These are phyloP conservation scores for Drosophila lacertosa DNA, from an alignment of 1,140 invertebrate species.

Conservation along the genomic window DNA sequence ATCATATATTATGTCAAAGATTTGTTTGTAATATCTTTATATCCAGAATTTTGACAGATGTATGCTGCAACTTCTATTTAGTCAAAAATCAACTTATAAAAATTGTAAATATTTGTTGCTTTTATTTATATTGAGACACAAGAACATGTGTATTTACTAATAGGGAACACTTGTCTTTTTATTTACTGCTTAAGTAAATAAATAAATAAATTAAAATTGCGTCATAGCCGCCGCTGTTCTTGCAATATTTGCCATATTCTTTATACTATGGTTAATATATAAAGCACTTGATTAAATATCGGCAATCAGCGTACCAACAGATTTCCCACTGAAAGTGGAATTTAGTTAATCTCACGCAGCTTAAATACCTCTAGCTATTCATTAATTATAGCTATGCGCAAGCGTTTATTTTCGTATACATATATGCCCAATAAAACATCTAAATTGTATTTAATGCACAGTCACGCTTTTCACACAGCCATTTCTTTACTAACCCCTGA, in stretches of 20 bases:
- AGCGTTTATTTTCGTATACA: slow-evolving; percentile 16
- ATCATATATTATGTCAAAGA: too few relatives aligned
- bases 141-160: too few relatives aligned
- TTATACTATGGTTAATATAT: background rate
- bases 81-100: too few relatives aligned
- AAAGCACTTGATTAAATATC: slow-evolving; percentile 6
- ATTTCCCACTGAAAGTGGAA: slow-evolving; percentile 1
- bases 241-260: background rate
- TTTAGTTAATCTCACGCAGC: background rate
- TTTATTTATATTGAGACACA: too few relatives aligned
- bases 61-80: too few relatives aligned
- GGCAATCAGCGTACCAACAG: background rate
- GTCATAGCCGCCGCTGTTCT: background rate
- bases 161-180: too few relatives aligned
- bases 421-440: slow-evolving; percentile 36
- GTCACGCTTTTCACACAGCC: slow-evolving; percentile 45
- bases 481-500: slow-evolving; percentile 21
- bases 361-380: background rate
- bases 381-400: slow-evolving; percentile 27
- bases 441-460: slow-evolving; percentile 30
- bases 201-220: background rate
- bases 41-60: too few relatives aligned
- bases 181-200: too few relatives aligned
- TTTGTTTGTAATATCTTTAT: too few relatives aligned
- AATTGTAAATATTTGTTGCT: too few relatives aligned